Evolutionary conservation across 2,888 invertebrate genomes (phyloP).

Genomic region (Papilio demoleus): DNA sequence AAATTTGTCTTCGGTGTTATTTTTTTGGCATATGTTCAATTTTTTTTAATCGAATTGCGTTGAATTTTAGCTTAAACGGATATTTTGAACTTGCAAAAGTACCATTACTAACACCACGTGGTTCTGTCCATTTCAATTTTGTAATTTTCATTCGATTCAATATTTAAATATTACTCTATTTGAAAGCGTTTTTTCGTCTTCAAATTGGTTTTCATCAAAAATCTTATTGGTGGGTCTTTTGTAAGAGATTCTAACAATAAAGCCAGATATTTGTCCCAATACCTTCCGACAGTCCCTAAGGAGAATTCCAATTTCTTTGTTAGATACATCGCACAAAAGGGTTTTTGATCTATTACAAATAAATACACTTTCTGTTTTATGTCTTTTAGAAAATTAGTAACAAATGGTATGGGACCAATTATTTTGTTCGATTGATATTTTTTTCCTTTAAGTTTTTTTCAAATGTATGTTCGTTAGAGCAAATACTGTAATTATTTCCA

Average conservation of each 20-base stretch:
- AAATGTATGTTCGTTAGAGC: no score
- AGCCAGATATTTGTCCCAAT: slow-evolving; percentile 32
- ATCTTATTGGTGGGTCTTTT: slow-evolving; percentile 11
- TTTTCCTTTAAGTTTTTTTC: no score
- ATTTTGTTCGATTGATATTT: background rate
- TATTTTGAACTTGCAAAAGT: no score
- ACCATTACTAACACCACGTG: no score
- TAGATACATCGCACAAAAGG: slow-evolving; percentile 27
- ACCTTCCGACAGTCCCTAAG: slow-evolving; percentile 9
- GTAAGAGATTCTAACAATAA: slow-evolving; percentile 21
- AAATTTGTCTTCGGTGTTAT: no score
- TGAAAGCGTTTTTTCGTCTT: background rate
- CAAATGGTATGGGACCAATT: background rate
- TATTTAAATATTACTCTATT: background rate
- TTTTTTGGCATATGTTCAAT: no score
- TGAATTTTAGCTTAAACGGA: no score
- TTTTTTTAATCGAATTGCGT: no score
- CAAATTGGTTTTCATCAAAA: slow-evolving; percentile 27
- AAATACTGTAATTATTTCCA: no score
- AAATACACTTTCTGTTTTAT: slow-evolving; percentile 15
- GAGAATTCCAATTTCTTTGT: slow-evolving; percentile 34
- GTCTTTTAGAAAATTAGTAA: background rate
- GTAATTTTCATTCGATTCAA: no score
- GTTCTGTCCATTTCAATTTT: no score
- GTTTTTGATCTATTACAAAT: slow-evolving; percentile 16